Evolutionary conservation across 2,797 vertebrate genomes (phyloP), one percentile per base, ranked within the genome.

Genomic region (Cheirogaleus major): DNA sequence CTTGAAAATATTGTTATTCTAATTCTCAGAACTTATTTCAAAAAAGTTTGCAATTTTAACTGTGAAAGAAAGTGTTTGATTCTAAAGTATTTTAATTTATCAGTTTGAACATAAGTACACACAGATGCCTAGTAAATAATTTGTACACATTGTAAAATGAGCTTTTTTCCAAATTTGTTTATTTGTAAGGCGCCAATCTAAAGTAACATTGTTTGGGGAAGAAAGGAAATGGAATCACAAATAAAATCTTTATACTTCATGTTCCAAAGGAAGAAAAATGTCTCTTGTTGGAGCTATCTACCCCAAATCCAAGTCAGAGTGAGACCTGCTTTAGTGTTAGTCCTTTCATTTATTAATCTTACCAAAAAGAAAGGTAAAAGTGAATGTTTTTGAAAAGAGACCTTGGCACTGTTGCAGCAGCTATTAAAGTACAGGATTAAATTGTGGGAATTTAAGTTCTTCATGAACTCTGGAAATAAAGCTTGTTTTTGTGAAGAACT

Each of bases 401-500:
- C 2, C 4, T n/a, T 67, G 72, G 91, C 27, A 89, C 2, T 4
- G 1, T 2, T 55, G 65, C 32, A 92, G 67, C 7, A 32, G 8
- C 52, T 67, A 27, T 61, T 81, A 85, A 82, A 94, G 45, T 8
- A 79, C 41, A 89, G 50, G 73, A 80, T 61, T 72, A 70, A 95
- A 69, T 18, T 69, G 25, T 93, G 63, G 50, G 63, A 70, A 91
- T 86, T 91, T 69, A 92, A 65, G 48, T 59, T 86, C 45, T 85
- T 93, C 73, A 30, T 6, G 23, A 94, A 79, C 50, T 45, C 59
- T 85, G n/a, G 78, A 95, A 89, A 94, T 76, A 52, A 92, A 65
- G 63, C 20, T 92, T 93, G 86, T 89, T 93, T 94, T 70, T 35
- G 69, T 83, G 79, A 83, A 88, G 63, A 92, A 85, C 55, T 79